phyloP scores from a whole-genome alignment of 1,140 invertebrate genomes.

The Pemphigus obesinymphae region DNA sequence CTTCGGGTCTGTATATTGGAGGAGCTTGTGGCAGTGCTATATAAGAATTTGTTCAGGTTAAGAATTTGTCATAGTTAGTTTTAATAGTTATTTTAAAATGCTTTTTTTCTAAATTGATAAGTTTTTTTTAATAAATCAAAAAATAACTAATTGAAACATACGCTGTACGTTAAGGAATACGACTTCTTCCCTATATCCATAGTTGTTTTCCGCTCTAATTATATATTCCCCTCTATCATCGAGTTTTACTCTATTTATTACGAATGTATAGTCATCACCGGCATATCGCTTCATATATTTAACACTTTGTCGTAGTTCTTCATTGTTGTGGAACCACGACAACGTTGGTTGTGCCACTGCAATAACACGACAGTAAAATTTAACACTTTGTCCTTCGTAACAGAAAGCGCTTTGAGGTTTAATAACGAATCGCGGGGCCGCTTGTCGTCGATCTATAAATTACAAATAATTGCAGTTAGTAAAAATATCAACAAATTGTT shows the following conservation, averaged over 20 bases:
- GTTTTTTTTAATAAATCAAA: too few species aligned
- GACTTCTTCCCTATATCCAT: constrained; percentile 91
- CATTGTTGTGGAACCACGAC: constrained; percentile 91
- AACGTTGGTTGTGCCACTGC: constrained; percentile 89
- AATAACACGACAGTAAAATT: constrained; percentile 94
- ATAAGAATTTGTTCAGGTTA: background rate
- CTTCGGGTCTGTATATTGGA: constrained; percentile 70
- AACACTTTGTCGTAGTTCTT: constrained; percentile 91
- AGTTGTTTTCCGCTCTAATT: constrained; percentile 95
- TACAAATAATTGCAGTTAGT: background rate
- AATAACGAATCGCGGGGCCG: constrained; percentile 95
- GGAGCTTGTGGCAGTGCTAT: constrained; percentile 47
- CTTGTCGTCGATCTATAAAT: constrained; percentile 82
- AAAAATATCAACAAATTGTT: too few species aligned
- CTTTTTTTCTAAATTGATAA: too few species aligned
- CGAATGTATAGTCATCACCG: constrained; percentile 94
- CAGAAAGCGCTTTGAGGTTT: constrained; percentile 91
- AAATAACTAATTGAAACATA: too few species aligned
- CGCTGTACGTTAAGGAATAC: constrained; percentile 97
- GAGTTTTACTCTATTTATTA: constrained; percentile 91
- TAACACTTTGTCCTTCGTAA: constrained; percentile 94
- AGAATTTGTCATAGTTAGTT: background rate
- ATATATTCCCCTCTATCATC: constrained; percentile 96
- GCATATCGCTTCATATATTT: constrained; percentile 99
- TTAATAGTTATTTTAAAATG: too few species aligned